A percentile compares a stretch with the other conserved stretches of the same genome.
phyloP scores from a whole-genome alignment of 2,797 vertebrate genomes.

The Syngnathus rostellatus region DNA sequence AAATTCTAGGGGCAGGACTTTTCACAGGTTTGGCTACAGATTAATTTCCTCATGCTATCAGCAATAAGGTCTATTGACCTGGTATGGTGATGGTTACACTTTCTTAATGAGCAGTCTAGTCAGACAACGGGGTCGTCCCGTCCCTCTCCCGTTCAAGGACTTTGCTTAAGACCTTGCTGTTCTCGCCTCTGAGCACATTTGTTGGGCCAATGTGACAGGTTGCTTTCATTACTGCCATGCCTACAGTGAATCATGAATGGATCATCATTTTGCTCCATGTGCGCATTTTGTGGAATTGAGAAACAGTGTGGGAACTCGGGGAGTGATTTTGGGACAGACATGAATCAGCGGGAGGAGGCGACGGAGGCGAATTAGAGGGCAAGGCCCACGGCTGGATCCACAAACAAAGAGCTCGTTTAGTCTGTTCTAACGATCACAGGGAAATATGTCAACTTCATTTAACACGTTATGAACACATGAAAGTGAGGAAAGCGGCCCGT shows the following conservation, averaged over 20 bases:
- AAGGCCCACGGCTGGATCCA: constrained; percentile 37
- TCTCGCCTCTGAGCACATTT: background rate
- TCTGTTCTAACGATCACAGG: constrained; percentile 51
- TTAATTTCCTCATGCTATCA: background rate
- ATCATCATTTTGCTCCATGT: constrained; percentile 3
- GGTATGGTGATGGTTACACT: background rate
- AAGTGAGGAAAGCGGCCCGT: constrained; percentile 8
- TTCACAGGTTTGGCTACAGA: background rate
- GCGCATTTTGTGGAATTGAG: constrained; percentile 16
- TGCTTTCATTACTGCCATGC: background rate
- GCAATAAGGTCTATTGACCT: background rate
- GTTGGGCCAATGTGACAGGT: constrained; percentile 1
- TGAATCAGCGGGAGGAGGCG: constrained; percentile 29
- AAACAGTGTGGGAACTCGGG: constrained; percentile 51
- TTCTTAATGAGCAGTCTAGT: background rate
- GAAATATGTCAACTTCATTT: constrained; percentile 43
- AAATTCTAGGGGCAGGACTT: too few relatives aligned
- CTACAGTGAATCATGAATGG: background rate
- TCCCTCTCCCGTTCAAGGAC: background rate
- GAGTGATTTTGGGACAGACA: constrained; percentile 40
- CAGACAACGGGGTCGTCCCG: background rate
- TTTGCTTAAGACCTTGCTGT: background rate
- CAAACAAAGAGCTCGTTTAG: constrained; percentile 55
- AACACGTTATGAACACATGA: constrained; percentile 29
- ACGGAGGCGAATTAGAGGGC: constrained; percentile 36